phyloP scores from a whole-genome alignment of 2,113 vertebrate genomes.

The Oryzias melastigma region DNA sequence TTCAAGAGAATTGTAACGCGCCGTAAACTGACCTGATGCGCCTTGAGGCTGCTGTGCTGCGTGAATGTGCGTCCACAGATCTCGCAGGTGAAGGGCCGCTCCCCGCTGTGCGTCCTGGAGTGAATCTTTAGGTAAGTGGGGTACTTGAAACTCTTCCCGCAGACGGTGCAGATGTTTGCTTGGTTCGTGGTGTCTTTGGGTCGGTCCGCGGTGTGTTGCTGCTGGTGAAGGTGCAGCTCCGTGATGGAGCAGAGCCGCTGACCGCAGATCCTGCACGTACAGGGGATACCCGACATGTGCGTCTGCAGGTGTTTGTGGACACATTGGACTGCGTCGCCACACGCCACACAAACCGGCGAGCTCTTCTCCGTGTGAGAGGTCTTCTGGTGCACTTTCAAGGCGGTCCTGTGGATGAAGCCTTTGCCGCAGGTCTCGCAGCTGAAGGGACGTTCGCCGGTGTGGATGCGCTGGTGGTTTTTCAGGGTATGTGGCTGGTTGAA shows the following conservation, averaged over 20 bases:
- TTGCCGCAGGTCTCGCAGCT: slow-evolving; percentile 68
- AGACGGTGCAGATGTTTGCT: slow-evolving; percentile 56
- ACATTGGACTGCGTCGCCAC: slow-evolving; percentile 33
- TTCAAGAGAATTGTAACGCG: no score
- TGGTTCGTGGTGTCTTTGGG: not conserved
- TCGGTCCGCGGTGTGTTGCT: slow-evolving; percentile 54
- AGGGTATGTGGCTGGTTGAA: slow-evolving; percentile 71
- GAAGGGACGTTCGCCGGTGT: slow-evolving; percentile 68
- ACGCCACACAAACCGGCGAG: slow-evolving; percentile 50
- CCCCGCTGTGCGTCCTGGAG: slow-evolving; percentile 72
- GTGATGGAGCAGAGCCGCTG: slow-evolving; percentile 48
- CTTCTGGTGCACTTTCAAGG: slow-evolving; percentile 65
- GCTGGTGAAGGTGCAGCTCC: slow-evolving; percentile 66
- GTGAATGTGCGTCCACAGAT: slow-evolving; percentile 73
- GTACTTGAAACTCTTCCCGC: slow-evolving; percentile 68
- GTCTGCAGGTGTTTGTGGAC: slow-evolving; percentile 56
- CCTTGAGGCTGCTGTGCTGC: slow-evolving; percentile 78
- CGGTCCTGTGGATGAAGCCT: slow-evolving; percentile 63
- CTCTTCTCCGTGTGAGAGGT: slow-evolving; percentile 35
- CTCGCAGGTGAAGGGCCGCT: slow-evolving; percentile 80
- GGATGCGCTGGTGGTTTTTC: slow-evolving; percentile 63
- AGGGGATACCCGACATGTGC: slow-evolving; percentile 38
- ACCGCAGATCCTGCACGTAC: slow-evolving; percentile 48
- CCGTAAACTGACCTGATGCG: slow-evolving; percentile 63
- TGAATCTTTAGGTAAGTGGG: slow-evolving; percentile 75